Evolutionary conservation across 2,797 vertebrate genomes (phyloP).

Genomic region (Amphiprion clarkii): DNA sequence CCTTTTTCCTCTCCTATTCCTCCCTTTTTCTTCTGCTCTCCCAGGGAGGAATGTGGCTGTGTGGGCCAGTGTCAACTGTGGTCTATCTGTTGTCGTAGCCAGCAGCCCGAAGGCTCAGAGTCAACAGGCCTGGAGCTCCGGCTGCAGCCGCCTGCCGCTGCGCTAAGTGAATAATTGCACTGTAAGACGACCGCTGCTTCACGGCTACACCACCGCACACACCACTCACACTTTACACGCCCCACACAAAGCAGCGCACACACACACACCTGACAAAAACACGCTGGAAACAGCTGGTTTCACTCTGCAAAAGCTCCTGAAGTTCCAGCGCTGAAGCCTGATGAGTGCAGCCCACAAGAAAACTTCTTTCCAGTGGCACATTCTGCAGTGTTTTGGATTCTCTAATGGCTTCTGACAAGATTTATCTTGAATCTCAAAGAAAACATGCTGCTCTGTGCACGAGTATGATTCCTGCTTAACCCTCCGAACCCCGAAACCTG

Average conservation of each 20-base stretch:
- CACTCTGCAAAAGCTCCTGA: slow-evolving; percentile 34
- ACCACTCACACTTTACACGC: slow-evolving; percentile 45
- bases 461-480: background rate
- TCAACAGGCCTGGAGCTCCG: slow-evolving; percentile 70
- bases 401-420: slow-evolving; percentile 25
- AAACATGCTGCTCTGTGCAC: slow-evolving; percentile 8
- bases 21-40: slow-evolving; percentile 18
- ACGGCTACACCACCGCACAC: slow-evolving; percentile 62
- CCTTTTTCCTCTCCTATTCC: background rate
- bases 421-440: slow-evolving; percentile 24
- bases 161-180: slow-evolving; percentile 84
- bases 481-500: no score
- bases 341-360: slow-evolving; percentile 13
- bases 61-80: slow-evolving; percentile 80
- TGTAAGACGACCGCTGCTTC: slow-evolving; percentile 76
- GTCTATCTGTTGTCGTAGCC: slow-evolving; percentile 71
- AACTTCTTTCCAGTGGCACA: slow-evolving; percentile 1
- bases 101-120: slow-evolving; percentile 66
- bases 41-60: slow-evolving; percentile 69
- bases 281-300: slow-evolving; percentile 67
- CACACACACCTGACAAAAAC: slow-evolving; percentile 52
- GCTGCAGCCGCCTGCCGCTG: slow-evolving; percentile 66
- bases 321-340: slow-evolving; percentile 11
- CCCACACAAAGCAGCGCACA: slow-evolving; percentile 39
- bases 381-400: slow-evolving; percentile 20